A percentile compares a stretch with the other conserved stretches of the same genome.
Conservation (phyloP, 2,113 vertebrate species). For the Podocnemis expansa region DNA sequence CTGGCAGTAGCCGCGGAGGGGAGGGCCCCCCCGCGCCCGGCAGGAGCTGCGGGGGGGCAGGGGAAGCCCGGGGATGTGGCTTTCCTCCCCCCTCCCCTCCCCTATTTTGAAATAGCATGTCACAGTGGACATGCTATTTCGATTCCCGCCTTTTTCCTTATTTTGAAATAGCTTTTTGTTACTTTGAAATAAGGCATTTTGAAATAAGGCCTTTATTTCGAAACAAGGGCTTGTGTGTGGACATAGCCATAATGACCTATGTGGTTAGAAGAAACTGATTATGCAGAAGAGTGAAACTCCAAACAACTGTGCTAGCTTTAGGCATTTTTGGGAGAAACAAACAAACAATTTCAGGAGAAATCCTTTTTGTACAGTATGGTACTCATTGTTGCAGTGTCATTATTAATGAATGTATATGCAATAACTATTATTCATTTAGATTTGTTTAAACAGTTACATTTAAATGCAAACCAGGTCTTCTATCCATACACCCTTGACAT, state of each 20-base stretch:
- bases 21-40: too few species aligned
- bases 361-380: background rate
- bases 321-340: background rate
- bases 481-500: background rate
- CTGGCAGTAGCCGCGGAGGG: too few species aligned
- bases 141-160: too few species aligned
- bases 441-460: background rate
- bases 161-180: too few species aligned
- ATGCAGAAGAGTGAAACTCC: background rate
- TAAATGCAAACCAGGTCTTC: background rate
- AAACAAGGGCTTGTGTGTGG: too few species aligned
- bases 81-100: too few species aligned
- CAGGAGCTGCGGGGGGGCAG: too few species aligned
- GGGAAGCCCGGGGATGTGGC: too few species aligned
- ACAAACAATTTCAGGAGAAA: background rate
- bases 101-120: too few species aligned
- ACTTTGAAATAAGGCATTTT: too few species aligned
- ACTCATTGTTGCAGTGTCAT: background rate
- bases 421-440: constrained; percentile 31
- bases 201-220: too few species aligned
- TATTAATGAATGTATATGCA: background rate
- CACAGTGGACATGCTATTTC: too few species aligned
- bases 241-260: background rate
- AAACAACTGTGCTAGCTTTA: background rate
- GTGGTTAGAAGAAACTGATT: background rate